Evolutionary conservation across 2,797 vertebrate species (phyloP).

Genomic region (Sebastes matsubarae): DNA sequence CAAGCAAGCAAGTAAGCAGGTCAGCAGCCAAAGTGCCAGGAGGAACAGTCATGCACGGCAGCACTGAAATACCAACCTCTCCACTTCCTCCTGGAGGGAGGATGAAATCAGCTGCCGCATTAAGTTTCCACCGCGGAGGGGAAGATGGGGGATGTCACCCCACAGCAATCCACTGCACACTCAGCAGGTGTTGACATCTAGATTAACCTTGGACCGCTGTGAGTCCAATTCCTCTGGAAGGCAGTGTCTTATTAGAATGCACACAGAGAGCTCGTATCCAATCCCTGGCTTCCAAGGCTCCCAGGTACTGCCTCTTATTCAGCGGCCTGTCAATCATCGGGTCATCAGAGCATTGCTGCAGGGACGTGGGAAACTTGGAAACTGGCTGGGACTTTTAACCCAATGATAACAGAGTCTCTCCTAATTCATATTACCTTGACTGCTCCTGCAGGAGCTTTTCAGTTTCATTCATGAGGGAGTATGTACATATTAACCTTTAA

Average conservation of each 20-base stretch:
- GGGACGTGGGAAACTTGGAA: slow-evolving; percentile 43
- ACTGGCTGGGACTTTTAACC: slow-evolving; percentile 43
- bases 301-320: slow-evolving; percentile 58
- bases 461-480: background rate
- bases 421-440: slow-evolving; percentile 23
- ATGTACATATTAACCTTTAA: background rate
- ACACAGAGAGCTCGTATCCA: slow-evolving; percentile 60
- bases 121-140: slow-evolving; percentile 83
- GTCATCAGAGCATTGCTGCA: slow-evolving; percentile 46
- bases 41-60: slow-evolving; percentile 47
- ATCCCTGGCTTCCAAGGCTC: slow-evolving; percentile 59
- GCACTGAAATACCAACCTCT: slow-evolving; percentile 45
- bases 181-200: slow-evolving; percentile 90
- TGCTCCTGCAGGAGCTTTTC: slow-evolving; percentile 12
- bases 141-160: slow-evolving; percentile 77
- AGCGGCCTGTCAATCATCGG: slow-evolving; percentile 67
- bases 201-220: slow-evolving; percentile 90
- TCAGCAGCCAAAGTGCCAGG: slow-evolving; percentile 52
- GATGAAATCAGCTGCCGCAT: slow-evolving; percentile 85
- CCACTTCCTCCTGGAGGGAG: slow-evolving; percentile 77
- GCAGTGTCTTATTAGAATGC: slow-evolving; percentile 88
- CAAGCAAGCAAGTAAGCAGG: slow-evolving; percentile 44
- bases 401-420: slow-evolving; percentile 6
- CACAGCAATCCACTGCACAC: slow-evolving; percentile 84
- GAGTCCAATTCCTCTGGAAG: slow-evolving; percentile 78